A percentile compares a stretch with the other conserved stretches of the same genome.
Evolutionary conservation across 2,797 vertebrate genomes (phyloP).

Genomic region (Micromesistius poutassou): DNA sequence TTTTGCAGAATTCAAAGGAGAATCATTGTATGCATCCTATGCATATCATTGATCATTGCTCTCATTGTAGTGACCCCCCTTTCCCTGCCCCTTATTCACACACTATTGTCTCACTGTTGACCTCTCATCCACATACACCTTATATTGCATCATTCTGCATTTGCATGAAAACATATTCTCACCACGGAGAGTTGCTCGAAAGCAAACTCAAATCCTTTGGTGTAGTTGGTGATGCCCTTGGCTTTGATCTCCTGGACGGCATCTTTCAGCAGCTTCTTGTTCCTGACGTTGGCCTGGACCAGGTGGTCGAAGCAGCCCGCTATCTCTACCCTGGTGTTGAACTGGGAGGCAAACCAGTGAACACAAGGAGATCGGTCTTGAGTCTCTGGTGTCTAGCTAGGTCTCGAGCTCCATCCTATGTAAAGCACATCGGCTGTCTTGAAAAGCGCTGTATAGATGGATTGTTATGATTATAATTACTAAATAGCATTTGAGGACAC

Average conservation of each 20-base stretch:
- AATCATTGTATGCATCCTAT: neutral
- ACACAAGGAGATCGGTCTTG: no score
- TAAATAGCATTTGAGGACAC: neutral
- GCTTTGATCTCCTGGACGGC: slow-evolving; percentile 94
- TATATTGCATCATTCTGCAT: neutral
- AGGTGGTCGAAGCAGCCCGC: slow-evolving; percentile 95
- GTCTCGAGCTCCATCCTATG: no score
- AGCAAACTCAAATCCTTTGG: slow-evolving; percentile 95
- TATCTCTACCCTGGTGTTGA: slow-evolving; percentile 93
- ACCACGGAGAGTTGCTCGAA: slow-evolving; percentile 93
- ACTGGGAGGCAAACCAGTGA: slow-evolving; percentile 68
- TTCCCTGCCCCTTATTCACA: neutral
- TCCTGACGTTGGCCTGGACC: slow-evolving; percentile 97
- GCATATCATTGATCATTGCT: neutral
- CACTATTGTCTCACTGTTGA: neutral
- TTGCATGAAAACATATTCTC: slow-evolving; percentile 53
- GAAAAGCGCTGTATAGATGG: neutral
- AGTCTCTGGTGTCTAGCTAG: no score
- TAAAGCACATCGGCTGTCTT: neutral
- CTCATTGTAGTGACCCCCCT: neutral
- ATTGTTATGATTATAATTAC: neutral
- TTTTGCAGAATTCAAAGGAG: slow-evolving; percentile 1
- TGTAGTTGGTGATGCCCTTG: slow-evolving; percentile 98
- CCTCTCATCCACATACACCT: neutral
- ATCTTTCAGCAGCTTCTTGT: slow-evolving; percentile 97